Evolutionary conservation across 2,797 vertebrate genomes (phyloP).

Genomic region (Brachyalestes nurse): DNA sequence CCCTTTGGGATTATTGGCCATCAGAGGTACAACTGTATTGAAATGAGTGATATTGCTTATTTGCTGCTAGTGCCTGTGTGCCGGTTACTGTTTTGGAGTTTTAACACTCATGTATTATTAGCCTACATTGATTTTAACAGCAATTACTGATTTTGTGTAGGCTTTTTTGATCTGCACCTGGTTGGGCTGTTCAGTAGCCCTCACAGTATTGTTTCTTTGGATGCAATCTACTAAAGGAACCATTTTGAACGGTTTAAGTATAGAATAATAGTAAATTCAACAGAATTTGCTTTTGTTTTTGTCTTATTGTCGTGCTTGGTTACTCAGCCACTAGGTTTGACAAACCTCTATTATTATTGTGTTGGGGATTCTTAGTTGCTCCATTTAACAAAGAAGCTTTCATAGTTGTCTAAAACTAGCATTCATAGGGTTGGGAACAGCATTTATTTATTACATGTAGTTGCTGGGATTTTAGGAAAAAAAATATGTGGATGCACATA

Average conservation of each 20-base stretch:
- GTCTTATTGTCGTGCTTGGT: no score
- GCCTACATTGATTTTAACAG: no score
- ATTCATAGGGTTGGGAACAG: background rate
- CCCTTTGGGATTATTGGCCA: background rate
- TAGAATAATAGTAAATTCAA: background rate
- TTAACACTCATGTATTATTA: background rate
- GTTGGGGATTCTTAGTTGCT: no score
- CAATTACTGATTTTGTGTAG: no score
- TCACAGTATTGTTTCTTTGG: no score
- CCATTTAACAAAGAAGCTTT: background rate
- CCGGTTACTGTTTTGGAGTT: background rate
- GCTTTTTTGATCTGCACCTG: no score
- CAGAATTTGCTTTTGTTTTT: background rate
- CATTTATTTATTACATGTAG: background rate
- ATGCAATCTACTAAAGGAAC: no score
- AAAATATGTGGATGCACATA: no score
- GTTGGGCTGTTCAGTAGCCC: no score
- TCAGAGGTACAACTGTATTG: background rate
- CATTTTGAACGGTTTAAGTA: background rate
- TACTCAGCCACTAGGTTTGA: no score
- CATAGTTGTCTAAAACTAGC: background rate
- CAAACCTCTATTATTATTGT: background rate
- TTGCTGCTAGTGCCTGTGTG: background rate
- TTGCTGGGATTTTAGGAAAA: no score
- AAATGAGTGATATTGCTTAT: background rate